Evolutionary conservation across 2,888 invertebrate genomes (phyloP).

Genomic region (Sminthurinus aureus): DNA sequence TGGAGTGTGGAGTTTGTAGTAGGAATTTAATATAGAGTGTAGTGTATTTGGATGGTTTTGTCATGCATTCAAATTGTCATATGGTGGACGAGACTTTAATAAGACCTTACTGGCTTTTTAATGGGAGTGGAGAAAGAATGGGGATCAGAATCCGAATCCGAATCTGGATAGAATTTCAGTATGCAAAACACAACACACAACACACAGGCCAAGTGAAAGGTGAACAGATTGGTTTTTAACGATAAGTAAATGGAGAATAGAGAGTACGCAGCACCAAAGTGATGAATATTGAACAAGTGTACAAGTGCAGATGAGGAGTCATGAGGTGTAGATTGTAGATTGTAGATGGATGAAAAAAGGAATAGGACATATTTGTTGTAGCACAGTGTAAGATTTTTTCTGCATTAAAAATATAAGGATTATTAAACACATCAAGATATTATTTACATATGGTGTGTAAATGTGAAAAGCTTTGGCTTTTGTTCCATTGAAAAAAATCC

Average conservation of each 20-base stretch:
- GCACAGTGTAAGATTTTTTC: too few relatives aligned
- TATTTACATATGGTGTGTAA: neutral
- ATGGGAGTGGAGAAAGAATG: too few relatives aligned
- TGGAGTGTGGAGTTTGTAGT: too few relatives aligned
- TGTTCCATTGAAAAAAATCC: neutral
- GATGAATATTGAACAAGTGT: neutral
- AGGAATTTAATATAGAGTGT: too few relatives aligned
- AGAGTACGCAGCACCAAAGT: neutral
- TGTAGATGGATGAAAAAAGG: too few relatives aligned
- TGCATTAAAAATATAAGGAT: too few relatives aligned
- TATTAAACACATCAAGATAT: neutral
- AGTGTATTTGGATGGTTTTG: too few relatives aligned
- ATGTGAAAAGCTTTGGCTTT: neutral
- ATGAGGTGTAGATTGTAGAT: too few relatives aligned
- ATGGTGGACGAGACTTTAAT: too few relatives aligned
- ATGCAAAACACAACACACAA: neutral
- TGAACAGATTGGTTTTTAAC: slow-evolving; percentile 6
- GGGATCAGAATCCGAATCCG: neutral
- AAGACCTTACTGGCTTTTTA: too few relatives aligned
- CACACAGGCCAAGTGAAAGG: neutral
- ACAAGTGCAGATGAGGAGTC: neutral
- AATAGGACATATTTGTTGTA: too few relatives aligned
- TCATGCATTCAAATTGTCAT: too few relatives aligned
- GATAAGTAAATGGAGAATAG: neutral
- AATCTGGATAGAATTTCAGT: neutral